Conservation (phyloP, 2,113 vertebrate genomes). For the Mohoua ochrocephala region DNA sequence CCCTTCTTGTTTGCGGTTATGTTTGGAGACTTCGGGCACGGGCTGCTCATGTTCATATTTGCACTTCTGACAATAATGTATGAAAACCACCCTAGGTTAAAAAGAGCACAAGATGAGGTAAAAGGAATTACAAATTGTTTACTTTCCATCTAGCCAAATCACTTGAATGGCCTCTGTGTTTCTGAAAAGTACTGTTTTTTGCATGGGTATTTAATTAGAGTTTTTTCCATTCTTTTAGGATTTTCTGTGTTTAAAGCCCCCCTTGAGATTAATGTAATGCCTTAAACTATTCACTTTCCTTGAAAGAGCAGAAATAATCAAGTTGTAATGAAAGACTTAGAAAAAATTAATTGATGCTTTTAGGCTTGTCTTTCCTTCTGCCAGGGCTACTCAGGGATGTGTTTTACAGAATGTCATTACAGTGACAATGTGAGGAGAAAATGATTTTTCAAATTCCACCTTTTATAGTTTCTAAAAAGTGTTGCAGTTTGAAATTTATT, state of each 20-base stretch:
- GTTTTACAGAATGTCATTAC: neutral
- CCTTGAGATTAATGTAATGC: neutral
- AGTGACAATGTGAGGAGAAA: neutral
- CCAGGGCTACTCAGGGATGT: neutral
- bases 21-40: slow-evolving; percentile 96
- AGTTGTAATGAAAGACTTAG: neutral
- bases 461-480: neutral
- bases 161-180: neutral
- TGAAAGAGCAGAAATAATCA: neutral
- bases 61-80: slow-evolving; percentile 86
- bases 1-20: slow-evolving; percentile 96
- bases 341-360: neutral
- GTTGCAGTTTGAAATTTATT: neutral
- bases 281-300: neutral
- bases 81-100: slow-evolving; percentile 86
- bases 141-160: neutral
- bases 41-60: slow-evolving; percentile 88
- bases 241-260: neutral
- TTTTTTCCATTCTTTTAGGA: neutral
- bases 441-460: neutral
- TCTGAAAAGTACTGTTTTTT: neutral
- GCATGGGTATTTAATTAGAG: neutral
- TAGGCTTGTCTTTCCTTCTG: neutral
- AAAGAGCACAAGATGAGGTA: slow-evolving; percentile 88
- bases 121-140: neutral